Conservation (phyloP, 1,140 invertebrate genomes). For the Dreissena rostriformis region DNA sequence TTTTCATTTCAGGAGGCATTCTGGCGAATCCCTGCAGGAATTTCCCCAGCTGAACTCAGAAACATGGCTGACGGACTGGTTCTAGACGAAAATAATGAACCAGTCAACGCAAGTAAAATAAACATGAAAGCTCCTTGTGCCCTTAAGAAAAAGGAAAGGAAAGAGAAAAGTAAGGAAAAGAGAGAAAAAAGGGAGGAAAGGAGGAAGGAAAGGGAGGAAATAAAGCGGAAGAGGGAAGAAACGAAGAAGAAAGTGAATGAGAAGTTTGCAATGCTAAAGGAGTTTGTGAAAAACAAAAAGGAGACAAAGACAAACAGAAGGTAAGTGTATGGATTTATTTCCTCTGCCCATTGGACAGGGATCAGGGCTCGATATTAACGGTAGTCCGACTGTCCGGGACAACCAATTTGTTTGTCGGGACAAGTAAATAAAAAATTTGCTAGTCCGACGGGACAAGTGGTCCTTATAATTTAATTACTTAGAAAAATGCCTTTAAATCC, state of each 20-base stretch:
- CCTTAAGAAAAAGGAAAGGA: slow-evolving; percentile 54
- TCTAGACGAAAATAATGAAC: slow-evolving; percentile 65
- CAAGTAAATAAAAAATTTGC: too few species aligned
- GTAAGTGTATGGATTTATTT: slow-evolving; percentile 10
- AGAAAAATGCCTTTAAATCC: too few species aligned
- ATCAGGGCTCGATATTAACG: too few species aligned
- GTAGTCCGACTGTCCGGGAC: too few species aligned
- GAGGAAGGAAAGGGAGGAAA: slow-evolving; percentile 52
- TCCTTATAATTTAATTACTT: too few species aligned
- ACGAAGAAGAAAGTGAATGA: slow-evolving; percentile 21
- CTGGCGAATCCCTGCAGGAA: slow-evolving; percentile 75
- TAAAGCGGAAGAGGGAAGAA: slow-evolving; percentile 38
- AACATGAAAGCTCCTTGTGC: slow-evolving; percentile 44
- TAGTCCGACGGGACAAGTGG: too few species aligned
- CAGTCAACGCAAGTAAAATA: slow-evolving; percentile 63
- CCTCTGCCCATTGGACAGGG: too few species aligned
- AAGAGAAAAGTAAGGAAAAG: slow-evolving; percentile 45
- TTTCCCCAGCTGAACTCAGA: slow-evolving; percentile 60
- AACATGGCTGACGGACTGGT: slow-evolving; percentile 64
- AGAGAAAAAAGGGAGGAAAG: slow-evolving; percentile 36
- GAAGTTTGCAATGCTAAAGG: slow-evolving; percentile 46
- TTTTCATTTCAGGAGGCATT: slow-evolving; percentile 70
- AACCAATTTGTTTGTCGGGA: too few species aligned
- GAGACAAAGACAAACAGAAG: slow-evolving; percentile 45
- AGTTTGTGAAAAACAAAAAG: slow-evolving; percentile 55